A percentile compares a stretch with the other conserved stretches of the same genome.
Conservation (phyloP, 2,888 invertebrate genomes). For the Parthenolecanium corni region DNA sequence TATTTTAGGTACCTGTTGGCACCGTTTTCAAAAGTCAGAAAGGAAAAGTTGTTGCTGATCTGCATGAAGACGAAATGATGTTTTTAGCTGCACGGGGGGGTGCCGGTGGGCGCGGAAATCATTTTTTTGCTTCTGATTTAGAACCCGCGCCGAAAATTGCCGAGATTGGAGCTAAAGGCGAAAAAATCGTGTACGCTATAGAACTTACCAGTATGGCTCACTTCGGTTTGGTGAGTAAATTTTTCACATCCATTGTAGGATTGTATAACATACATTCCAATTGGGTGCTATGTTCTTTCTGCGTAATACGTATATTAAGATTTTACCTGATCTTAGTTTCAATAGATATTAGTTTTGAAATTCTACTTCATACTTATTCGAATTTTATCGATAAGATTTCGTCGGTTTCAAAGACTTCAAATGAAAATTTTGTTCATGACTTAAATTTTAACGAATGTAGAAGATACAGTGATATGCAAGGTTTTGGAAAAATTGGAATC, state of each 20-base stretch:
- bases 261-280: too few species aligned
- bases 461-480: too few species aligned
- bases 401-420: too few species aligned
- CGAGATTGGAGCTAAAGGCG: conserved; percentile 78
- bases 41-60: conserved; percentile 54
- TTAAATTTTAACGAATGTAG: too few species aligned
- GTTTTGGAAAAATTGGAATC: too few species aligned
- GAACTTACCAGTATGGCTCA: conserved; percentile 91
- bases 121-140: conserved; percentile 70
- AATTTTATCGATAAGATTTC: neutral
- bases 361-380: too few species aligned
- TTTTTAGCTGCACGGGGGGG: conserved; percentile 93
- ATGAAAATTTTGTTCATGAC: too few species aligned
- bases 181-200: conserved; percentile 56
- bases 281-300: too few species aligned
- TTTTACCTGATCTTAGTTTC: too few species aligned
- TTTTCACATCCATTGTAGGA: neutral
- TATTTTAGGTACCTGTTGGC: conserved; percentile 62
- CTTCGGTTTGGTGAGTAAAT: conserved; percentile 61
- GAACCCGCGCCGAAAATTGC: conserved; percentile 70
- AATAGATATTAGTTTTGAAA: too few species aligned
- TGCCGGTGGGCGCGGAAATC: conserved; percentile 89
- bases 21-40: conserved; percentile 53
- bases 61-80: conserved; percentile 55
- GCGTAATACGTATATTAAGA: too few species aligned